Conservation (phyloP, 2,888 invertebrate genomes). For the Macaria liturata region DNA sequence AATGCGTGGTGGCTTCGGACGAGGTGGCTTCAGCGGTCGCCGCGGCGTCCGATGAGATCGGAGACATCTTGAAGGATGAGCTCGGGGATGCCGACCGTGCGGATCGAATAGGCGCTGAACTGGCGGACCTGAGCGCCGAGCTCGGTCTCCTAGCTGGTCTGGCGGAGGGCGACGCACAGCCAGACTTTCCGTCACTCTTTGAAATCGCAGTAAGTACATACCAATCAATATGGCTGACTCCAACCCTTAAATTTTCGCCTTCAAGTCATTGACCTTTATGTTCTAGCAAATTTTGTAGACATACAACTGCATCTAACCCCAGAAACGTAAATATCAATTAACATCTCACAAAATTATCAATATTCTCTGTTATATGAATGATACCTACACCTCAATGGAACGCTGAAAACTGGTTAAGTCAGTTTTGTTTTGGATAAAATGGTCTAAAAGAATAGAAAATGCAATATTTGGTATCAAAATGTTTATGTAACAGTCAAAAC, state of each 20-base stretch:
- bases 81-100: slow-evolving; percentile 70
- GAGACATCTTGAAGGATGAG: slow-evolving; percentile 76
- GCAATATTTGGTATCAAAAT: too few species aligned
- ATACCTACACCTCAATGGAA: too few species aligned
- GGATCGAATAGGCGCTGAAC: slow-evolving; percentile 71
- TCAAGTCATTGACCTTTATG: slow-evolving; percentile 40
- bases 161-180: slow-evolving; percentile 67
- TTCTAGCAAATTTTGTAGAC: too few species aligned
- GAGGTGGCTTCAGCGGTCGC: slow-evolving; percentile 74
- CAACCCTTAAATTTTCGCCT: slow-evolving; percentile 21
- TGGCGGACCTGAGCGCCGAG: slow-evolving; percentile 74
- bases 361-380: too few species aligned
- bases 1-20: slow-evolving; percentile 62
- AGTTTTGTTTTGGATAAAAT: too few species aligned
- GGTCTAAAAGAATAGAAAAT: too few species aligned
- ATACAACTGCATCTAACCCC: too few species aligned
- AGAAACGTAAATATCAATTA: too few species aligned
- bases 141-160: slow-evolving; percentile 72
- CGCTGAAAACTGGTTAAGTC: too few species aligned
- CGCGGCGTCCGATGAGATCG: slow-evolving; percentile 75
- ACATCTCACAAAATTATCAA: too few species aligned
- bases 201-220: slow-evolving; percentile 71
- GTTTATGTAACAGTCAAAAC: too few species aligned
- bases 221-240: slow-evolving; percentile 55
- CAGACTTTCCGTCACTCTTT: slow-evolving; percentile 71